phyloP scores from a whole-genome alignment of 2,888 invertebrate species.

The Nomada goodeniana region DNA sequence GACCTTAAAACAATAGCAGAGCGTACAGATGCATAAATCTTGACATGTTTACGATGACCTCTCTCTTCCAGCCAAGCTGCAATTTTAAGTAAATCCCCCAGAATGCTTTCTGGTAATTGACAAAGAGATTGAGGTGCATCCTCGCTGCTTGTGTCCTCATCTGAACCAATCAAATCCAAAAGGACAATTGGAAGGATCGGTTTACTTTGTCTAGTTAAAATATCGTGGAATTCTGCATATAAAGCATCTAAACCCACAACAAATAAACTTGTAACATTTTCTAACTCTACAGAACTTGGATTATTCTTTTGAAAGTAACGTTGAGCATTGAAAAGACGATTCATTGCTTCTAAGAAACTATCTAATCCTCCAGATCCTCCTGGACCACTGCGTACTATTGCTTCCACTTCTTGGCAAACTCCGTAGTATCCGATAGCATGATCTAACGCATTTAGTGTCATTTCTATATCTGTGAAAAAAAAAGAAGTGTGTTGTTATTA shows the following conservation, averaged over 20 bases:
- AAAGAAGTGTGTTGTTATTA: background rate
- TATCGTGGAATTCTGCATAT: conserved; percentile 94
- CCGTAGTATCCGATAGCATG: conserved; percentile 98
- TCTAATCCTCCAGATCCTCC: conserved; percentile 85
- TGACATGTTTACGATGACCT: conserved; percentile 90
- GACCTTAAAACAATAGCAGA: conserved; percentile 91
- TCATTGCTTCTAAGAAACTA: conserved; percentile 89
- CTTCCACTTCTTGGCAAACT: conserved; percentile 96
- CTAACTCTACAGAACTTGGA: conserved; percentile 96
- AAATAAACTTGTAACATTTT: conserved; percentile 93
- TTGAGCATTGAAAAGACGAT: conserved; percentile 93
- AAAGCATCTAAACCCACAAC: conserved; percentile 93
- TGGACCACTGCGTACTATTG: conserved; percentile 93
- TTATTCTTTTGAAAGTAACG: conserved; percentile 97
- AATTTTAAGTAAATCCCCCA: conserved; percentile 91
- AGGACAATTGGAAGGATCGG: conserved; percentile 95
- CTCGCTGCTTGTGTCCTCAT: conserved; percentile 90
- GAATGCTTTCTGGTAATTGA: conserved; percentile 89
- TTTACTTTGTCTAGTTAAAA: conserved; percentile 93
- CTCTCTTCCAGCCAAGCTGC: conserved; percentile 94
- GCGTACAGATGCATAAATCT: conserved; percentile 90
- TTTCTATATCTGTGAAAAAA: conserved; percentile 88
- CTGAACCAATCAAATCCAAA: conserved; percentile 93
- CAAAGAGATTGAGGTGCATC: conserved; percentile 87
- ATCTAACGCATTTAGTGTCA: conserved; percentile 94